Percentiles rank a stretch among this genome's conserved stretches.
phyloP scores from a whole-genome alignment of 2,888 invertebrate genomes.

The Sesia apiformis region DNA sequence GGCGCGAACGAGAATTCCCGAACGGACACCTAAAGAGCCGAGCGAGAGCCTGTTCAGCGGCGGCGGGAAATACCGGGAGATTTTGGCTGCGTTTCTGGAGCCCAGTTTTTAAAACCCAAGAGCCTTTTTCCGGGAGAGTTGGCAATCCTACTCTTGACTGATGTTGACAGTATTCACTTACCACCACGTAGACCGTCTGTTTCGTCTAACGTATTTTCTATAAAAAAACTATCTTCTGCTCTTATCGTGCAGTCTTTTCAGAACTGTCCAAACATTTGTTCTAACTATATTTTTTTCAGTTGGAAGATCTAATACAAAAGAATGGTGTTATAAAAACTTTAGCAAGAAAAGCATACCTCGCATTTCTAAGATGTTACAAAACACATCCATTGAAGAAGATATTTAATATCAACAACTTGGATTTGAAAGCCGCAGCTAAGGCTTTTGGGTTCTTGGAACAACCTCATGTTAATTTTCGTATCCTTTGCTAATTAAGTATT shows the following conservation, averaged over 20 bases:
- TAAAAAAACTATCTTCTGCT: too few relatives aligned
- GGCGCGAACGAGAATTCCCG: too few relatives aligned
- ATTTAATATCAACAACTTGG: conserved; percentile 91
- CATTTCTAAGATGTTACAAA: conserved; percentile 95
- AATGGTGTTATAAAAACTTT: conserved; percentile 95
- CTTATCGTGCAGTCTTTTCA: background rate
- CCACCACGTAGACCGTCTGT: too few relatives aligned
- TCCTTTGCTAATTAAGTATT: conserved; percentile 40
- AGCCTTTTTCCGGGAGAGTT: background rate
- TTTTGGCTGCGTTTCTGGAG: background rate
- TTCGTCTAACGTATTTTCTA: too few relatives aligned
- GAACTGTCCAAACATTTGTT: background rate
- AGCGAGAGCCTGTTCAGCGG: too few relatives aligned
- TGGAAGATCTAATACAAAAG: conserved; percentile 91
- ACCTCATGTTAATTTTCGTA: conserved; percentile 93
- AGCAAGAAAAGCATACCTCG: conserved; percentile 95
- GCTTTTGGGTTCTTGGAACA: conserved; percentile 96
- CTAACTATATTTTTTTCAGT: conserved; percentile 66
- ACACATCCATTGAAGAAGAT: conserved; percentile 94
- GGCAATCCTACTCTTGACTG: background rate
- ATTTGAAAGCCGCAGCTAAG: conserved; percentile 88
- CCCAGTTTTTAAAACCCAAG: background rate
- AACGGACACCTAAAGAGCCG: too few relatives aligned
- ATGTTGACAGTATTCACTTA: too few relatives aligned
- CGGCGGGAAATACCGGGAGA: background rate